Conservation (phyloP, 2,113 vertebrate species). For the Scortum barcoo region DNA sequence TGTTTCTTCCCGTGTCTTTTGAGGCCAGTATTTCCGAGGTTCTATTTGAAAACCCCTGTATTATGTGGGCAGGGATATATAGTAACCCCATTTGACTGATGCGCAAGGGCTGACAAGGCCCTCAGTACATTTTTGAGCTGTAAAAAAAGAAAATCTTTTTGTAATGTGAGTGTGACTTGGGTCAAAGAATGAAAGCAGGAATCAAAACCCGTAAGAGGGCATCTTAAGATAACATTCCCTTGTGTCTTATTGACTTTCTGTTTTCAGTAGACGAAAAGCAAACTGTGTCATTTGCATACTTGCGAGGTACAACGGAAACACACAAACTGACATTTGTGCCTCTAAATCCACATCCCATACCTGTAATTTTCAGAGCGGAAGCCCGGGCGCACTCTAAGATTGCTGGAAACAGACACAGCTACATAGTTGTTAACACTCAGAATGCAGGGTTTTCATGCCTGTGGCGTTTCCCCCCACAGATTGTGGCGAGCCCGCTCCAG, state of each 20-base stretch:
- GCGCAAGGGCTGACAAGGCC: slow-evolving; percentile 35
- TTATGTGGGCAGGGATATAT: slow-evolving; percentile 58
- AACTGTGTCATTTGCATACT: slow-evolving; percentile 31
- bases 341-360: slow-evolving; percentile 67
- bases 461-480: slow-evolving; percentile 9
- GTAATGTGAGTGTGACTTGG: not conserved
- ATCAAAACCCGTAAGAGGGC: slow-evolving; percentile 17
- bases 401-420: slow-evolving; percentile 44
- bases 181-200: slow-evolving; percentile 6
- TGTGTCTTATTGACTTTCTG: slow-evolving; percentile 4
- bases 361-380: slow-evolving; percentile 65
- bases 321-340: slow-evolving; percentile 47
- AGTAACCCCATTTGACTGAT: slow-evolving; percentile 51
- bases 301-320: slow-evolving; percentile 30
- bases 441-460: slow-evolving; percentile 43
- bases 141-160: slow-evolving; percentile 2
- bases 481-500: slow-evolving; percentile 30
- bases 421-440: slow-evolving; percentile 60
- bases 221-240: slow-evolving; percentile 11
- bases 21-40: slow-evolving; percentile 50
- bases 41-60: slow-evolving; percentile 61
- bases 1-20: slow-evolving; percentile 44
- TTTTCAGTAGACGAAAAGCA: slow-evolving; percentile 15
- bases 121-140: not conserved
- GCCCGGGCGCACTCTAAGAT: slow-evolving; percentile 12